Evolutionary conservation across 1,140 invertebrate species (phyloP).

Genomic region (Ceratosolen fusciceps): DNA sequence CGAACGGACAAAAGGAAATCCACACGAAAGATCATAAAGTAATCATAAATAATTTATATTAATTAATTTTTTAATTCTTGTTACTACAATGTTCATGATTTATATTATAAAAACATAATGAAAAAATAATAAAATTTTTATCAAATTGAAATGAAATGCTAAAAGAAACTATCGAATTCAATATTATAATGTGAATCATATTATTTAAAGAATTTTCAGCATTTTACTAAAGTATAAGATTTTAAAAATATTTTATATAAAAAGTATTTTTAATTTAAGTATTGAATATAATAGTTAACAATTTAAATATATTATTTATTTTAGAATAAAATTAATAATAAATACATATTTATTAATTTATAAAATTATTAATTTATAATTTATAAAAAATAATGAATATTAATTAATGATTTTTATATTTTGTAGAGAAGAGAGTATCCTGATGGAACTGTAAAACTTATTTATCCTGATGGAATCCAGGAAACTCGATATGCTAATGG

Average conservation of each 20-base stretch:
- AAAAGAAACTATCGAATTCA: too few species aligned
- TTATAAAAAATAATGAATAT: background rate
- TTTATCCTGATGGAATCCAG: slow-evolving; percentile 89
- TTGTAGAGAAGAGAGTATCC: slow-evolving; percentile 89
- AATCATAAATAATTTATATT: slow-evolving; percentile 52
- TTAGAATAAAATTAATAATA: background rate
- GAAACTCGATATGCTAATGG: slow-evolving; percentile 93
- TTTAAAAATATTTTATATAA: too few species aligned
- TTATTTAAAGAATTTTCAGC: too few species aligned
- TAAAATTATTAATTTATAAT: too few species aligned
- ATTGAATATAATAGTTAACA: background rate
- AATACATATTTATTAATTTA: background rate
- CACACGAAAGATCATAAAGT: slow-evolving; percentile 88
- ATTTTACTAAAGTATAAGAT: too few species aligned
- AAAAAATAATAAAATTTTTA: background rate
- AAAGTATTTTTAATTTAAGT: background rate
- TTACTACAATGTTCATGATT: too few species aligned
- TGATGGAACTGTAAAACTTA: slow-evolving; percentile 91
- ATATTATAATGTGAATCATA: too few species aligned
- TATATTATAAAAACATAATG: too few species aligned
- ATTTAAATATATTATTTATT: background rate
- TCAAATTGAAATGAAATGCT: too few species aligned
- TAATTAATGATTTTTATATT: background rate
- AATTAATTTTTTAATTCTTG: too few species aligned
- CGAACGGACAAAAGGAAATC: slow-evolving; percentile 91